phyloP scores from a whole-genome alignment of 2,888 invertebrate genomes.

The Agrotis clavis region DNA sequence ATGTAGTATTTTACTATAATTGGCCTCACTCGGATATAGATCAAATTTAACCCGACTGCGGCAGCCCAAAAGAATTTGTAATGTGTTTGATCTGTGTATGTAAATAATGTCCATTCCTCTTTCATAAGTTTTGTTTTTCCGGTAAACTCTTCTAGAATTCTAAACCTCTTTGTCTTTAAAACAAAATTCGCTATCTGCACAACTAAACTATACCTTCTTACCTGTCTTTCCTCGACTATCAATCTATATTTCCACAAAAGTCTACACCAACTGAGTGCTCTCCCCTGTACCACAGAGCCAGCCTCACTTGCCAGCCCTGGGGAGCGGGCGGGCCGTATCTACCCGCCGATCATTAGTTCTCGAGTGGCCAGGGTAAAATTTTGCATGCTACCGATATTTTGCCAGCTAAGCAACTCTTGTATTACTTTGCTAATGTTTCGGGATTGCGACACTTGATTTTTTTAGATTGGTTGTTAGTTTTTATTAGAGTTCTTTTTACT shows the following conservation, averaged over 20 bases:
- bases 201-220: background rate
- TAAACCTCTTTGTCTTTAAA: no score
- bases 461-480: constrained; percentile 27
- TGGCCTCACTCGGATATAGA: no score
- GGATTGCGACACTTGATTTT: constrained; percentile 42
- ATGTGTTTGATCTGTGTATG: no score
- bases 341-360: constrained; percentile 84
- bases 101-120: no score
- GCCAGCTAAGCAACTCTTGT: constrained; percentile 65
- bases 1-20: no score
- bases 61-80: no score
- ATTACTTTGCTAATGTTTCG: constrained; percentile 55
- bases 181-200: background rate
- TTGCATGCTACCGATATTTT: constrained; percentile 85
- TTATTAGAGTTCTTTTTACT: background rate
- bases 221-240: background rate
- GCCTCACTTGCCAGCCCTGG: constrained; percentile 77
- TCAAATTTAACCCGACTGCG: no score
- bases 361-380: constrained; percentile 83
- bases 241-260: constrained; percentile 29
- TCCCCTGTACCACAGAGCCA: constrained; percentile 41
- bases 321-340: constrained; percentile 80
- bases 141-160: no score
- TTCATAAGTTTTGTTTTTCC: no score
- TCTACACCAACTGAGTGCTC: constrained; percentile 7